Conservation (phyloP, 2,113 vertebrate genomes). For the Ptychochromis oligacanthus region DNA sequence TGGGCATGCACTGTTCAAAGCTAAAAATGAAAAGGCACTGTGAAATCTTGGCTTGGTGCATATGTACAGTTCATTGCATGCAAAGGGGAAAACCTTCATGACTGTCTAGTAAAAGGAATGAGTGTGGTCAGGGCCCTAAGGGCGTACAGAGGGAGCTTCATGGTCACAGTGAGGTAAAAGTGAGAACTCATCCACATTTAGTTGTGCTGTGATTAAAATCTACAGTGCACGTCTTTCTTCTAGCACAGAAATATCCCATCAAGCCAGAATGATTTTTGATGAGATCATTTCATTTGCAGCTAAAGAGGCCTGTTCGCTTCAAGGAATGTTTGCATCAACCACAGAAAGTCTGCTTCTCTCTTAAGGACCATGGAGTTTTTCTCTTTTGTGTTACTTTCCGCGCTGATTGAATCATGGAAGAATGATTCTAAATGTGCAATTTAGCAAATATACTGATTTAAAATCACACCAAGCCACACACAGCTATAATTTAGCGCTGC, state of each 20-base stretch:
- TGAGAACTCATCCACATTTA: not conserved
- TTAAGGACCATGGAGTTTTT: not conserved
- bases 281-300: not conserved
- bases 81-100: constrained; percentile 10
- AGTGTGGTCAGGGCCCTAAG: not conserved
- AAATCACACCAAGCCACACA: not conserved
- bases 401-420: constrained; percentile 25
- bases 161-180: constrained; percentile 35
- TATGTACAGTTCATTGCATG: constrained; percentile 62
- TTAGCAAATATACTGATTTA: constrained; percentile 9
- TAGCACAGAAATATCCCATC: not conserved
- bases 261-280: not conserved
- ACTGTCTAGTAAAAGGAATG: constrained; percentile 18
- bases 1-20: constrained; percentile 19
- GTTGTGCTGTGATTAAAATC: constrained; percentile 25
- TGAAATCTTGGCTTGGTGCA: constrained; percentile 46
- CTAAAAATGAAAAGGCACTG: constrained; percentile 70
- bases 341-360: constrained; percentile 3
- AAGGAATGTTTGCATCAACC: constrained; percentile 61
- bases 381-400: not conserved
- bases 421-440: constrained; percentile 15
- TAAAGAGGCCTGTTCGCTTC: not conserved
- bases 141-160: constrained; percentile 1
- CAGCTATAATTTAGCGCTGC: constrained; percentile 10
- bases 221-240: not conserved